A percentile compares a stretch with the other conserved stretches of the same genome.
These are phyloP conservation scores for Sigmodon hispidus DNA, from an alignment of 2,113 vertebrate genomes.

Conservation along the genomic window DNA sequence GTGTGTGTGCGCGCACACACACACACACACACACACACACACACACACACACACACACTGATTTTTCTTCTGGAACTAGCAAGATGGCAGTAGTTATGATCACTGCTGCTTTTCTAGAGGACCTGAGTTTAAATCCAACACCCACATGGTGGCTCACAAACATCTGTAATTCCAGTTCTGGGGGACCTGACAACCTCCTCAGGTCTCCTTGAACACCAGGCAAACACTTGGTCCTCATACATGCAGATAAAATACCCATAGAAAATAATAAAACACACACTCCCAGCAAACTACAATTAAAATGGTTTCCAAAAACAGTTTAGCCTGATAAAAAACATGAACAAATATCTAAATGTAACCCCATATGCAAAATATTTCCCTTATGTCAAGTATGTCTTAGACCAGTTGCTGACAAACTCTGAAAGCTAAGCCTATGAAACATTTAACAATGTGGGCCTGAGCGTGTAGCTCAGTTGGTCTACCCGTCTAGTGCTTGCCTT, in stretches of 20 bases:
- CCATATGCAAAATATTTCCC: background rate
- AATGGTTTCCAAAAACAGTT: background rate
- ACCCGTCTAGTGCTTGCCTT: background rate
- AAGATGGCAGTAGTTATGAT: background rate
- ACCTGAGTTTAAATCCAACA: background rate
- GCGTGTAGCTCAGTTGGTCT: background rate
- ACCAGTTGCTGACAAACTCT: background rate
- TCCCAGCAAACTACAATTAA: background rate
- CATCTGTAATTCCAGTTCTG: background rate
- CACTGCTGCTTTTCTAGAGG: background rate
- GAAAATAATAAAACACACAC: background rate
- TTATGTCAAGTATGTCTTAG: background rate
- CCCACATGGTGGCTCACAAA: background rate
- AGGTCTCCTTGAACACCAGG: background rate
- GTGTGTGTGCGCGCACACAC: background rate
- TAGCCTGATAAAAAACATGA: background rate
- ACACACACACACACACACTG: too few relatives aligned
- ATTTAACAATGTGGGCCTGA: background rate
- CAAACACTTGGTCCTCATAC: background rate
- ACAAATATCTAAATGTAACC: background rate
- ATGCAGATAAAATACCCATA: background rate
- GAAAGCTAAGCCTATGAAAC: background rate
- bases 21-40: background rate
- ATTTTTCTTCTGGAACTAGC: background rate
- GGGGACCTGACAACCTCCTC: background rate